Base-by-base conservation (phyloP, 2,797 vertebrate genomes). In the Acipenser transmontanus region DNA sequence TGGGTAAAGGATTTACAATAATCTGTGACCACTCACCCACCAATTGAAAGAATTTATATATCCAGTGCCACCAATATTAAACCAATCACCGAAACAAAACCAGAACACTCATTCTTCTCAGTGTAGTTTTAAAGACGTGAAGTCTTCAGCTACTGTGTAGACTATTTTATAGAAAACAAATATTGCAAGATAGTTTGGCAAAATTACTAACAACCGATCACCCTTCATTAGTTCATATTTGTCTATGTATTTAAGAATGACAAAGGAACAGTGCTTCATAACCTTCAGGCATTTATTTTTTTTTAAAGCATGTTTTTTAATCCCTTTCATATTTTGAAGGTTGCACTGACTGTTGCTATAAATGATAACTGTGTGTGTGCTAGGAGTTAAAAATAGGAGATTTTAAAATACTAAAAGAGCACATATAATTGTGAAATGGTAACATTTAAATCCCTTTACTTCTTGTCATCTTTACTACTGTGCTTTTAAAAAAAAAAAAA, bases 1-100 rank as follows among this genome's bases (percentile, higher is more conserved):
- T 77, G 80, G 65, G 75, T 52, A 83, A 82, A 81, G 17, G 13
- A 47, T 12, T 61, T 9, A 12, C 12, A 57, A n/a, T 57, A 57
- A 11, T 57, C 54, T 11, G 12, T 57, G 54, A 57, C 12, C 1
- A 57, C 54, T 57, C 12, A 6, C 34, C 34, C 54, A 57, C 54
- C 54, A 57, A 11, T 57, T 11, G 54, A 57, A 57, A 13, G 14
- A 4, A 7, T 57, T 57, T 13, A 57, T 57, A 13, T n/a, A 11
- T 7, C 54, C 14, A 11, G 9, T 57, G 12, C 54, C 54, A 57
- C 54, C 20, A 4, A 57, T n/a, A 57, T 11, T 57, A 11, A 13
- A 34, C 34, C 4, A 34, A 34, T 34, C 34, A 34, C 34, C 34
- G 4, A 34, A 34, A 34, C 34, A 34, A 34, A 34, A 34, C 34